phyloP scores from a whole-genome alignment of 2,888 invertebrate genomes.

The Nemapogon koenigi region DNA sequence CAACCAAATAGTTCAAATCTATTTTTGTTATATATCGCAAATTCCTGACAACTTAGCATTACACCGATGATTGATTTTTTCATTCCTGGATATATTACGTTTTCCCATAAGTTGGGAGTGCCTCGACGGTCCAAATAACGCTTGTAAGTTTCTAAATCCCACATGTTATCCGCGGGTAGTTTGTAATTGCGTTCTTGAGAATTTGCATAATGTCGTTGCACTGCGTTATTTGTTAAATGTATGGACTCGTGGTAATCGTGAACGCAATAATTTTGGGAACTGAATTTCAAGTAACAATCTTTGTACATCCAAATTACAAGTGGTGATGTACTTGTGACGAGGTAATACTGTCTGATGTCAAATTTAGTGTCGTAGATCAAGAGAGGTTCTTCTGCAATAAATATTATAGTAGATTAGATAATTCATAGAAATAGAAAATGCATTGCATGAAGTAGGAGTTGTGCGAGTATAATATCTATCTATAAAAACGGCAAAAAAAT shows the following conservation, averaged over 20 bases:
- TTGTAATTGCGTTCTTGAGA: constrained; percentile 57
- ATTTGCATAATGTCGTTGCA: constrained; percentile 78
- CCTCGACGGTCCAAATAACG: constrained; percentile 65
- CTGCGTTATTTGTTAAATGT: constrained; percentile 87
- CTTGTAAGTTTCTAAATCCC: constrained; percentile 77
- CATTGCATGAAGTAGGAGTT: too few relatives aligned
- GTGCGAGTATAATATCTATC: too few relatives aligned
- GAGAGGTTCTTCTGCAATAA: constrained; percentile 75
- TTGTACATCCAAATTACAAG: constrained; percentile 87
- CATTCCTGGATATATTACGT: constrained; percentile 84
- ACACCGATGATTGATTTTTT: constrained; percentile 82
- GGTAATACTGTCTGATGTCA: constrained; percentile 89
- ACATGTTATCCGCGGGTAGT: constrained; percentile 84
- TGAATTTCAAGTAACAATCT: constrained; percentile 85
- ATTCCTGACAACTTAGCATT: constrained; percentile 79
- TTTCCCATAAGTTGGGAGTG: constrained; percentile 70
- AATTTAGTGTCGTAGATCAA: constrained; percentile 87
- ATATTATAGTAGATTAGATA: background rate
- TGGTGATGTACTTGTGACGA: constrained; percentile 79
- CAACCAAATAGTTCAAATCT: constrained; percentile 92
- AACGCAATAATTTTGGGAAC: constrained; percentile 81
- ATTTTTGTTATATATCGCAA: constrained; percentile 71
- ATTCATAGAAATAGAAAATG: too few relatives aligned
- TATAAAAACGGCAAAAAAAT: too few relatives aligned
- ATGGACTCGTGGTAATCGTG: constrained; percentile 83